phyloP scores from a whole-genome alignment of 2,113 vertebrate genomes.

The Ailurus styani region DNA sequence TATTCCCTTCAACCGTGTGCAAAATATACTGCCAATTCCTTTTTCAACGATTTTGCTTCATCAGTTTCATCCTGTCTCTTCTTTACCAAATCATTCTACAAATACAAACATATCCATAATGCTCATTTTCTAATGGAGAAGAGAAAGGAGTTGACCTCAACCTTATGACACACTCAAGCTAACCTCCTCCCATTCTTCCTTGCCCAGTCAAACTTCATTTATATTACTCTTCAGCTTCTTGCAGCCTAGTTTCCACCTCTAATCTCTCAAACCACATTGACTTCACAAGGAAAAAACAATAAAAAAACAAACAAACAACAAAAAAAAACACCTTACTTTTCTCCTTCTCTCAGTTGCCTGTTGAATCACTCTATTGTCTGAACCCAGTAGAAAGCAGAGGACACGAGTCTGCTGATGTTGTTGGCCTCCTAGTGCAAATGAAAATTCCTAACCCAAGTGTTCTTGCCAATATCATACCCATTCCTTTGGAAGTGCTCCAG shows the following conservation, averaged over 20 bases:
- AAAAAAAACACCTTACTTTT: neutral
- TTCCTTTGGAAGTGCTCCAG: neutral
- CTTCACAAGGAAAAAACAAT: neutral
- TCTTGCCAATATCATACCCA: neutral
- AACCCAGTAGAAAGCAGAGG: neutral
- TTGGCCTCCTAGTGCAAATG: neutral
- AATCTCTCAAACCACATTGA: neutral
- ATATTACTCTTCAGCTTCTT: neutral
- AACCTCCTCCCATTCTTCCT: neutral
- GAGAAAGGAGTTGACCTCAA: neutral
- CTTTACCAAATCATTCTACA: neutral
- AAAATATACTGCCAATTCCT: neutral
- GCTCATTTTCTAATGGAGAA: neutral
- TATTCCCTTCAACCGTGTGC: neutral
- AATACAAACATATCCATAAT: neutral
- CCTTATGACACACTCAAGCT: rapidly evolving
- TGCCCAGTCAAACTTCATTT: neutral
- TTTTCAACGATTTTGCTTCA: neutral
- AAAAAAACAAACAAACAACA: neutral
- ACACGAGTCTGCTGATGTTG: neutral
- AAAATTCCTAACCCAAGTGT: neutral
- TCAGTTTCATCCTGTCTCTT: neutral
- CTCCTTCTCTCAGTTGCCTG: neutral
- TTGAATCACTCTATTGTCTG: neutral
- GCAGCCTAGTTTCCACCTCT: neutral